Evolutionary conservation across 2,888 invertebrate genomes (phyloP).

Genomic region (Opisthograptis luteolata): DNA sequence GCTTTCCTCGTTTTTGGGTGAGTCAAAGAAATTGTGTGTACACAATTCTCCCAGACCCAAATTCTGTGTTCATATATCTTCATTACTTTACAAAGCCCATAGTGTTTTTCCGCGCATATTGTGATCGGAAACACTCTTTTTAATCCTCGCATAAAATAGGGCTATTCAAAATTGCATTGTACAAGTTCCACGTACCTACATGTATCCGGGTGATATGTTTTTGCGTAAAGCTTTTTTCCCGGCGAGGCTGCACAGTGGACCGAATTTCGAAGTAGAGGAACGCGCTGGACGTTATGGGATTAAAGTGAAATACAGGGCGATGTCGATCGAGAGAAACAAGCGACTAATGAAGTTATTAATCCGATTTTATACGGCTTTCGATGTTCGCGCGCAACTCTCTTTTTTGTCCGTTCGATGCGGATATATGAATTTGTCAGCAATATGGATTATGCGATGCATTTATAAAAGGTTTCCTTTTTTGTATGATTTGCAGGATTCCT

Average conservation of each 20-base stretch:
- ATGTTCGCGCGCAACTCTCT: slow-evolving; percentile 60
- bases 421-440: slow-evolving; percentile 50
- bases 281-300: slow-evolving; percentile 74
- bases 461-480: slow-evolving; percentile 22
- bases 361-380: slow-evolving; percentile 77
- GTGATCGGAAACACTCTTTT: slow-evolving; percentile 18
- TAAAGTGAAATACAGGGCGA: slow-evolving; percentile 79
- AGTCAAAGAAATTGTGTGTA: not conserved
- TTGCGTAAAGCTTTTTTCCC: slow-evolving; percentile 42
- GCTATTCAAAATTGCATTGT: slow-evolving; percentile 29
- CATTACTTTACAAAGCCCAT: slow-evolving; percentile 12
- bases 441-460: slow-evolving; percentile 32
- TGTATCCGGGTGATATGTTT: slow-evolving; percentile 30
- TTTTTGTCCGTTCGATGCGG: slow-evolving; percentile 52
- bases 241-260: slow-evolving; percentile 38
- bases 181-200: slow-evolving; percentile 25
- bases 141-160: slow-evolving; percentile 31
- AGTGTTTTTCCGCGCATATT: slow-evolving; percentile 19
- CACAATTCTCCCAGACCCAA: not conserved
- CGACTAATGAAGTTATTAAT: slow-evolving; percentile 85
- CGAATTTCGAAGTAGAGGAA: slow-evolving; percentile 64
- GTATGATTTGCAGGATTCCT: slow-evolving; percentile 58
- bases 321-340: slow-evolving; percentile 81
- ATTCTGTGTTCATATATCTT: slow-evolving; percentile 12
- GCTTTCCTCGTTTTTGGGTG: slow-evolving; percentile 7